These are phyloP conservation scores for Gymnothorax javanicus DNA, from an alignment of 2,797 vertebrate species.

Conservation along the genomic window DNA sequence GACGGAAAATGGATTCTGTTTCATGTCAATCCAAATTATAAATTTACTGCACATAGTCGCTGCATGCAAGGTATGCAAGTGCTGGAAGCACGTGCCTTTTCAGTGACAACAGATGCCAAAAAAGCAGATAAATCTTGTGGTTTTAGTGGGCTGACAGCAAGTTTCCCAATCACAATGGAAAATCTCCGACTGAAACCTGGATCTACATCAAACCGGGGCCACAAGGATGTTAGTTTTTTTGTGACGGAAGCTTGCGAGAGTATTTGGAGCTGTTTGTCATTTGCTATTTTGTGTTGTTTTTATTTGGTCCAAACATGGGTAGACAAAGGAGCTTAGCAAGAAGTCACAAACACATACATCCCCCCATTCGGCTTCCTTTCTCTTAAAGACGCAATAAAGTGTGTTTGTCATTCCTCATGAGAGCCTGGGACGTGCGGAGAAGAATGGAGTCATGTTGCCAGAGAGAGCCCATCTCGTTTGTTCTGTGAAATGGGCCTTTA, in stretches of 20 bases:
- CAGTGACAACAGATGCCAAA: slow-evolving; percentile 24
- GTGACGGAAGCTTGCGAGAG: not conserved
- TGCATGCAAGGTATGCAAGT: not conserved
- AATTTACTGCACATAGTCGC: not conserved
- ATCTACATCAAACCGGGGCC: not conserved
- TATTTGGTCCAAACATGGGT: not conserved
- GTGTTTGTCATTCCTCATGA: slow-evolving; percentile 24
- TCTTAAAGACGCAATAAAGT: not conserved
- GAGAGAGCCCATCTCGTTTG: slow-evolving; percentile 18
- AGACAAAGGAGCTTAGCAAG: slow-evolving; percentile 8
- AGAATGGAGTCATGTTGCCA: not conserved
- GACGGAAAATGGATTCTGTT: not conserved
- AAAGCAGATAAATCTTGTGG: not conserved
- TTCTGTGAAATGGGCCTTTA: slow-evolving; percentile 33
- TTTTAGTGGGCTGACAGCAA: not conserved
- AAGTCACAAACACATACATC: not conserved
- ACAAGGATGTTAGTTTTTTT: not conserved
- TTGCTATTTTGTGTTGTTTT: not conserved
- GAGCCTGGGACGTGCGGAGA: not conserved
- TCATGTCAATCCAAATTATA: not conserved
- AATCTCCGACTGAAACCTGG: slow-evolving; percentile 11
- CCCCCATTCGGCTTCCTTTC: not conserved
- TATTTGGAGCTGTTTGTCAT: slow-evolving; percentile 9
- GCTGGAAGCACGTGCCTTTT: slow-evolving; percentile 6
- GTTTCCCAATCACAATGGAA: slow-evolving; percentile 10